Percentiles rank a stretch among this genome's conserved stretches.
Evolutionary conservation across 2,113 vertebrate species (phyloP).

Genomic region (Plestiodon gilberti): DNA sequence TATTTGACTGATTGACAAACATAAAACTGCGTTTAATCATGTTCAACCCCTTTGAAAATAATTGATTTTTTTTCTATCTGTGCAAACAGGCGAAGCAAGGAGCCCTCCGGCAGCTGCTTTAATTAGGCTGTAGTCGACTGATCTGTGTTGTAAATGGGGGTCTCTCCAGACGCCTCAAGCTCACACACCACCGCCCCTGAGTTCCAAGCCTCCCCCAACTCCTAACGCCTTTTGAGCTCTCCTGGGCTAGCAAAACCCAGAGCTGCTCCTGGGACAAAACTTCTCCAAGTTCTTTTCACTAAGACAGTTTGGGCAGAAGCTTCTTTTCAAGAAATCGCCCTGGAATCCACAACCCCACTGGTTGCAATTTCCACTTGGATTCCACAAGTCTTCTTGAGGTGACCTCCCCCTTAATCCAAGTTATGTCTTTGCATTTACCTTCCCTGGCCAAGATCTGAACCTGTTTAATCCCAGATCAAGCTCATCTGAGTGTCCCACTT

Average conservation of each 20-base stretch:
- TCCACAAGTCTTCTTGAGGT: neutral
- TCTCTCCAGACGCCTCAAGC: neutral
- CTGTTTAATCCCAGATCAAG: neutral
- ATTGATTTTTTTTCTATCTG: neutral
- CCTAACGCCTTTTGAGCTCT: neutral
- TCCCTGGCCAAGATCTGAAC: too few relatives aligned
- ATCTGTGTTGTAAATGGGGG: neutral
- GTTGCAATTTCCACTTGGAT: neutral
- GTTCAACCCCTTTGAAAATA: neutral
- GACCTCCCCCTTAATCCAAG: neutral
- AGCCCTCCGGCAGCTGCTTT: neutral
- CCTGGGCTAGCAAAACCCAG: neutral
- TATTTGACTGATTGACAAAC: neutral
- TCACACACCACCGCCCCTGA: constrained; percentile 22
- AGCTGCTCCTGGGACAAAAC: neutral
- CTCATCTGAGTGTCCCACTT: neutral
- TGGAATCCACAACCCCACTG: neutral
- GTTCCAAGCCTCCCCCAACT: neutral
- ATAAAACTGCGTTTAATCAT: neutral
- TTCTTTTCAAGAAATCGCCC: neutral
- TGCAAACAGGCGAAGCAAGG: neutral
- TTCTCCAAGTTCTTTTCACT: neutral
- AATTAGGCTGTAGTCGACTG: neutral
- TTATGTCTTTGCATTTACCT: neutral
- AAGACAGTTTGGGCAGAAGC: neutral